These are phyloP conservation scores for Lasioglossum lativentre DNA, from an alignment of 2,888 invertebrate genomes.

Conservation along the genomic window DNA sequence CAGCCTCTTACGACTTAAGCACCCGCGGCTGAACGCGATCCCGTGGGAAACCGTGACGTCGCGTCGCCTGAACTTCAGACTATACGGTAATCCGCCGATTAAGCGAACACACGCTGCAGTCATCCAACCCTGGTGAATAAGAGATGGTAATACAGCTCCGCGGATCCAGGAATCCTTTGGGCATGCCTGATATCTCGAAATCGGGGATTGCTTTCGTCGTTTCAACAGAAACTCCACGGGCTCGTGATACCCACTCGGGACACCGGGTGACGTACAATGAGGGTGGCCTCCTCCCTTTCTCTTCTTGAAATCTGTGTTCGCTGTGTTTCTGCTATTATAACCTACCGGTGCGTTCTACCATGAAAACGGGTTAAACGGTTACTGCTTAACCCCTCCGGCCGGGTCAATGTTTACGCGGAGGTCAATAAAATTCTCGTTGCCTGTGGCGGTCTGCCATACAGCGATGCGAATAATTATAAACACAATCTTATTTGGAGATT, in stretches of 20 bases:
- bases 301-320: neutral
- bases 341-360: neutral
- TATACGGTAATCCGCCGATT: constrained; percentile 48
- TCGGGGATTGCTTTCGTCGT: constrained; percentile 4
- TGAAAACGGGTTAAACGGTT: neutral
- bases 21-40: constrained; percentile 35
- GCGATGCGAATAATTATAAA: too few species aligned
- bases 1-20: constrained; percentile 35
- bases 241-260: neutral
- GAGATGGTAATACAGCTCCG: constrained; percentile 8
- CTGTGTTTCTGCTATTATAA: neutral
- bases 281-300: neutral
- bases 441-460: neutral
- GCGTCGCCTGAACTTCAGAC: constrained; percentile 29
- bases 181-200: neutral
- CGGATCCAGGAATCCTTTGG: constrained; percentile 9
- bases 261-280: neutral
- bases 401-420: neutral
- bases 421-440: neutral
- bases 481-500: too few species aligned
- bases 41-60: constrained; percentile 53
- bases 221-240: neutral
- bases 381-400: neutral
- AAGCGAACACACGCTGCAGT: constrained; percentile 29
- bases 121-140: constrained; percentile 1